A percentile compares a stretch with the other conserved stretches of the same genome.
Evolutionary conservation across 1,140 invertebrate species (phyloP).

Genomic region (Ganaspis sp.): DNA sequence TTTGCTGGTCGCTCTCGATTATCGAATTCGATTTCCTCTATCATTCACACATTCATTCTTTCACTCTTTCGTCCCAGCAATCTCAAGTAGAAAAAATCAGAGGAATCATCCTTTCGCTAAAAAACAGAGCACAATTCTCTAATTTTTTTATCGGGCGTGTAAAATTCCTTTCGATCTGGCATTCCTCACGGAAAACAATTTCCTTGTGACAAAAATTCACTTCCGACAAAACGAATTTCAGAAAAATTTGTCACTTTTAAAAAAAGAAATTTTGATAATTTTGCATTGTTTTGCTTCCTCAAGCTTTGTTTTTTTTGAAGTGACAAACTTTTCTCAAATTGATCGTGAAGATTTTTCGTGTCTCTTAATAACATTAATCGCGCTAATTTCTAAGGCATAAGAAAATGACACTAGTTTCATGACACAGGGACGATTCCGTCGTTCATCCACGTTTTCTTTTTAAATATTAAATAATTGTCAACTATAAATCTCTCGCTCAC

Average conservation of each 20-base stretch:
- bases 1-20: constrained; percentile 48
- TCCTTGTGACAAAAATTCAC: no score
- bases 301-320: no score
- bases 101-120: background rate
- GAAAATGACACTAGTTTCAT: constrained; percentile 60
- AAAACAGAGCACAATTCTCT: constrained; percentile 15
- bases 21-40: background rate
- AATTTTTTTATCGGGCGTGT: background rate
- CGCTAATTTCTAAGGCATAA: constrained; percentile 36
- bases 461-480: constrained; percentile 73
- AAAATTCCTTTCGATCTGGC: constrained; percentile 28
- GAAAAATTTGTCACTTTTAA: no score
- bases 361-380: background rate
- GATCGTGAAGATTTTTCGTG: background rate
- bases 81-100: constrained; percentile 1
- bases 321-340: background rate
- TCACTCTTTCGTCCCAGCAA: constrained; percentile 22
- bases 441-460: constrained; percentile 63
- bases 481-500: constrained; percentile 51
- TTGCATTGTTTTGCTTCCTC: no score
- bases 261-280: no score
- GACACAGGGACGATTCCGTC: constrained; percentile 57
- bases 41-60: background rate
- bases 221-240: no score
- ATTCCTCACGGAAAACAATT: constrained; percentile 4